Percentiles rank a stretch among this genome's conserved stretches.
Evolutionary conservation across 2,113 vertebrate genomes (phyloP).

Genomic region (Laticauda colubrina): DNA sequence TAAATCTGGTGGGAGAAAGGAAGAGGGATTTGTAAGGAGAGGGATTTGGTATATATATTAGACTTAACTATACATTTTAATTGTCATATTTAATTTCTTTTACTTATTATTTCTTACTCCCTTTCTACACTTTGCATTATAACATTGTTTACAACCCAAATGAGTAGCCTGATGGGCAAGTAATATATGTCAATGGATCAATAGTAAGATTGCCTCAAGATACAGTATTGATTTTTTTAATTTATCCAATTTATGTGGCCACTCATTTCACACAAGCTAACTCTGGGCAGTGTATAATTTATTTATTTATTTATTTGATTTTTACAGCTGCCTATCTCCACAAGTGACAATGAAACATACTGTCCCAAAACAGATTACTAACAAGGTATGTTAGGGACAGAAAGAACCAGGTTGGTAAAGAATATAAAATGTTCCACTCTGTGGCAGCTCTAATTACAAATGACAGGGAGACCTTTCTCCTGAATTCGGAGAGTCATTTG

Average conservation of each 20-base stretch:
- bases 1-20: neutral
- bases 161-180: neutral
- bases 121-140: neutral
- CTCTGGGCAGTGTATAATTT: neutral
- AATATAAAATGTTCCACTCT: neutral
- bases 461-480: neutral
- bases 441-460: neutral
- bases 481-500: neutral
- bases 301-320: neutral
- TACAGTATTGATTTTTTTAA: neutral
- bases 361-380: neutral
- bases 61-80: neutral
- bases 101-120: neutral
- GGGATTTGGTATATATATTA: neutral
- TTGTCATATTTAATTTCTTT: neutral
- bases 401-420: neutral
- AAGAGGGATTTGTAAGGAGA: neutral
- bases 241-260: neutral
- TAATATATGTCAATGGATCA: neutral
- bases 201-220: neutral
- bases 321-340: neutral
- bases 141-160: neutral
- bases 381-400: neutral
- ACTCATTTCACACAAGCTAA: neutral
- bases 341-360: neutral